Percentiles rank a stretch among this genome's conserved stretches.
phyloP scores from a whole-genome alignment of 1,140 invertebrate genomes.

The Dendrolimus kikuchii region DNA sequence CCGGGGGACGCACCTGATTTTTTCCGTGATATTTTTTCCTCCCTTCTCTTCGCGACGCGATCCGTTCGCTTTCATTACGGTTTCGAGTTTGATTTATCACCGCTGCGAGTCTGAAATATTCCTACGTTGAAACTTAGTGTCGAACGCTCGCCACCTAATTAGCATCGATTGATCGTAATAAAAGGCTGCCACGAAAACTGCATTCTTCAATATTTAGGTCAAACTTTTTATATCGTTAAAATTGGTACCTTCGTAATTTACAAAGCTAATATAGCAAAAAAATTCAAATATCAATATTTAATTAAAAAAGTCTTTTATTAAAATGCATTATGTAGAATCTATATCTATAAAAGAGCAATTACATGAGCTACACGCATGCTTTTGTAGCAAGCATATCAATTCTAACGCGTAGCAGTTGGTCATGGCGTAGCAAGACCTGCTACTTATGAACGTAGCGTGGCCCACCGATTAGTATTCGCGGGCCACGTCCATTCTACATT shows the following conservation, averaged over 20 bases:
- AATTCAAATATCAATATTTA: no score
- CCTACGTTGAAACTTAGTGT: constrained; percentile 63
- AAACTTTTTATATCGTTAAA: no score
- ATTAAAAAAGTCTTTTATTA: no score
- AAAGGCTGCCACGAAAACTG: constrained; percentile 12
- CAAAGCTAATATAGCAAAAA: no score
- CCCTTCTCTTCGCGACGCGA: constrained; percentile 68
- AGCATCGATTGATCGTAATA: constrained; percentile 63
- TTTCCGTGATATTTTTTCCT: constrained; percentile 72
- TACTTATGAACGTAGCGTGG: constrained; percentile 14
- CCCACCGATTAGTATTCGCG: constrained; percentile 49
- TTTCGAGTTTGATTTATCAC: constrained; percentile 72
- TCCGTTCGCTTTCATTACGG: constrained; percentile 72
- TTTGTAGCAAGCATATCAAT: constrained; percentile 12
- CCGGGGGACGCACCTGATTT: constrained; percentile 70
- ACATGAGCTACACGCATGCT: constrained; percentile 1
- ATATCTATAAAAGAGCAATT: neutral
- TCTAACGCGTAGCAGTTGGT: constrained; percentile 30
- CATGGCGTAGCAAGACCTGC: constrained; percentile 40
- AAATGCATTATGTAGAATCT: no score
- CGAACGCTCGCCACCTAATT: constrained; percentile 65
- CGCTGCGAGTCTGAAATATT: constrained; percentile 67
- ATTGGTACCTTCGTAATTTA: no score
- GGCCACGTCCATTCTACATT: constrained; percentile 34
- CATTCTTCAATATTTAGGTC: neutral